Evolutionary conservation across 1,140 invertebrate species (phyloP).

Genomic region (Neoseiulus cucumeris): DNA sequence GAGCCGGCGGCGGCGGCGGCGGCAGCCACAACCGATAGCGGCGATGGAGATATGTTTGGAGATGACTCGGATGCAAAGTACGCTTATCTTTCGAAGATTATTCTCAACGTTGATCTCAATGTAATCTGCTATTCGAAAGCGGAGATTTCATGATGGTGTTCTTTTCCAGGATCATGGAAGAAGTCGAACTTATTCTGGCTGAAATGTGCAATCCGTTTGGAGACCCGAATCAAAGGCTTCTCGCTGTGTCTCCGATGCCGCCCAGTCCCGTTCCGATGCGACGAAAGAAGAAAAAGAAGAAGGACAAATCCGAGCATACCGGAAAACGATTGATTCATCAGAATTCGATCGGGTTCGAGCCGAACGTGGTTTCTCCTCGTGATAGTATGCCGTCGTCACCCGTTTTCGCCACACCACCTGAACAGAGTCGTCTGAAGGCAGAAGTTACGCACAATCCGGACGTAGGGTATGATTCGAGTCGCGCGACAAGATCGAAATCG

Average conservation of each 20-base stretch:
- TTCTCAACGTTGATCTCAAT: too few relatives aligned
- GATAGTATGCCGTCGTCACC: too few relatives aligned
- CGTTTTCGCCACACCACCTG: neutral
- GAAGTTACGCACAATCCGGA: neutral
- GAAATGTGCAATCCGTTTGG: conserved; percentile 1
- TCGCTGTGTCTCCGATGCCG: neutral
- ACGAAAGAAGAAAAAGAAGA: neutral
- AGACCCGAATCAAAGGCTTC: neutral
- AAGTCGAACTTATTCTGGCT: neutral
- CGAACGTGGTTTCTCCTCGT: neutral
- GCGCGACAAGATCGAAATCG: neutral
- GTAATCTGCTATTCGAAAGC: too few relatives aligned
- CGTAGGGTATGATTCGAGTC: neutral
- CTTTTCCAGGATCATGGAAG: neutral
- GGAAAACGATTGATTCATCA: neutral
- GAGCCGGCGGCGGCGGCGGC: too few relatives aligned
- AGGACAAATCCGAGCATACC: neutral
- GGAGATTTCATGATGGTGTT: neutral
- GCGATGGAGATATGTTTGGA: too few relatives aligned
- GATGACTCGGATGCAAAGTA: too few relatives aligned
- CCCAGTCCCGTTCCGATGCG: neutral
- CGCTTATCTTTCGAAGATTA: too few relatives aligned
- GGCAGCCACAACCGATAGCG: too few relatives aligned
- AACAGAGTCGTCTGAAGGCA: neutral
- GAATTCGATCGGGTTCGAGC: conserved; percentile 1